A percentile compares a stretch with the other conserved stretches of the same genome.
phyloP scores from a whole-genome alignment of 1,140 invertebrate species.

The Alviniconcha marisindica region DNA sequence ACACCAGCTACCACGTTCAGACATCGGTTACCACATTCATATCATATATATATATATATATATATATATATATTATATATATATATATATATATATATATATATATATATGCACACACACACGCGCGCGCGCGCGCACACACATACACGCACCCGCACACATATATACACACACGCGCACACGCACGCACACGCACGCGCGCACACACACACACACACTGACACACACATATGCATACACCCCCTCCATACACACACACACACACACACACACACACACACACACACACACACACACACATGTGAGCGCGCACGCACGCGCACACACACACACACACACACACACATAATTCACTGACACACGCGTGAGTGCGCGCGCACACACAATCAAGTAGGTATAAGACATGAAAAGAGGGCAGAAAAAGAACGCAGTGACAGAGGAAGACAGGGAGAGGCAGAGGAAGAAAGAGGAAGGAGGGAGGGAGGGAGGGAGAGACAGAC shows the following conservation, averaged over 20 bases:
- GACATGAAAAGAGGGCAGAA: too few species aligned
- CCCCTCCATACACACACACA: not conserved
- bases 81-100: not conserved
- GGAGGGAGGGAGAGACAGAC: too few species aligned
- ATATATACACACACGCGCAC: not conserved
- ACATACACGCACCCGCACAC: not conserved
- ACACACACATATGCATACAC: not conserved
- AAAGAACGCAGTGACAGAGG: too few species aligned
- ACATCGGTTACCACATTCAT: not conserved
- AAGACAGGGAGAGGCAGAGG: too few species aligned
- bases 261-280: constrained; percentile 13
- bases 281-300: not conserved
- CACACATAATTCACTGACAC: not conserved
- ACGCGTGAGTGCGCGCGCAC: not conserved
- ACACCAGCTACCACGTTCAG: not conserved
- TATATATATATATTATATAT: not conserved
- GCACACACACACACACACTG: not conserved
- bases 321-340: constrained; percentile 9
- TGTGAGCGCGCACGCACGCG: not conserved
- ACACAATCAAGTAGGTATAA: too few species aligned
- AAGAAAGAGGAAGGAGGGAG: too few species aligned
- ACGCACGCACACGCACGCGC: not conserved
- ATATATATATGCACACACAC: not conserved
- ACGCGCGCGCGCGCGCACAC: not conserved
- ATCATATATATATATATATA: not conserved